Conservation (phyloP, 2,888 invertebrate genomes). For the Synanthedon vespiformis region DNA sequence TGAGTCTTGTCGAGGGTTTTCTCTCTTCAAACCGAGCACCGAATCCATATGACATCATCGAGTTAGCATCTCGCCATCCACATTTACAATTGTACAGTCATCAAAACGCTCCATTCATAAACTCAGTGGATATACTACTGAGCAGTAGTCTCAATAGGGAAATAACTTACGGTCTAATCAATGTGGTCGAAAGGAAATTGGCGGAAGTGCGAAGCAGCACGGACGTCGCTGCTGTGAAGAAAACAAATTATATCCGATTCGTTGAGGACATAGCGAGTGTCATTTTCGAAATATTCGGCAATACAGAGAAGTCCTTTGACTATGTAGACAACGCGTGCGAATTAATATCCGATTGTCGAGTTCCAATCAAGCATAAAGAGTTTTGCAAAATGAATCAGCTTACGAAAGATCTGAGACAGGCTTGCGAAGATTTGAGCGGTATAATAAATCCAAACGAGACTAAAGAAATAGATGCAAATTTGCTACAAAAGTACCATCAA, state of each 20-base stretch:
- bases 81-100: conserved; percentile 61
- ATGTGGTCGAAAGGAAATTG: conserved; percentile 60
- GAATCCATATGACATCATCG: conserved; percentile 60
- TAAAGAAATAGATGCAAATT: conserved; percentile 32
- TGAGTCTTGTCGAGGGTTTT: conserved; percentile 73
- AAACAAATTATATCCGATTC: conserved; percentile 58
- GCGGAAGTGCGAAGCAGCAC: conserved; percentile 56
- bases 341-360: conserved; percentile 52
- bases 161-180: conserved; percentile 62
- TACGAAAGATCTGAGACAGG: conserved; percentile 53
- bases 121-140: conserved; percentile 57
- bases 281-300: conserved; percentile 60
- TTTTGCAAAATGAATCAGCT: conserved; percentile 60
- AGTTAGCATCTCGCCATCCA: conserved; percentile 52
- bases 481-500: conserved; percentile 55
- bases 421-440: conserved; percentile 59
- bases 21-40: conserved; percentile 58
- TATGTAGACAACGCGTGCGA: conserved; percentile 56
- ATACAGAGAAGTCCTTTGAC: conserved; percentile 54
- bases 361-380: conserved; percentile 61
- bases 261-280: conserved; percentile 63
- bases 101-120: conserved; percentile 61
- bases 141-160: conserved; percentile 63
- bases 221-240: conserved; percentile 52
- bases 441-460: conserved; percentile 30